A percentile compares a stretch with the other conserved stretches of the same genome.
Conservation (phyloP, 2,113 vertebrate species). For the Hyla sarda region DNA sequence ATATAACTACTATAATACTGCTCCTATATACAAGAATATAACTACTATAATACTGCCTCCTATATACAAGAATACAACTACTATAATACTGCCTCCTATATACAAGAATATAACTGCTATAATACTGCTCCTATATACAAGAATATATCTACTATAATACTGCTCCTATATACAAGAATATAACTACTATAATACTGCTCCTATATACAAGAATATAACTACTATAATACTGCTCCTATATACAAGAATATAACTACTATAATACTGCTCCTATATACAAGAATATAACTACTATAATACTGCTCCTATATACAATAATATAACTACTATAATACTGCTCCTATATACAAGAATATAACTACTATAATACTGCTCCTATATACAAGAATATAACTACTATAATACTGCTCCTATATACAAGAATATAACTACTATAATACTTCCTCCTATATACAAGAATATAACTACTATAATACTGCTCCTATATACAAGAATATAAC, state of each 20-base stretch:
- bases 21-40: too few relatives aligned
- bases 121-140: too few relatives aligned
- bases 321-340: not conserved
- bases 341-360: not conserved
- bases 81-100: too few relatives aligned
- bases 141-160: too few relatives aligned
- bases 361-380: not conserved
- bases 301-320: not conserved
- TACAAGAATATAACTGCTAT: not conserved
- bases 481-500: too few relatives aligned
- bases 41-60: too few relatives aligned
- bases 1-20: too few relatives aligned
- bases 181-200: too few relatives aligned
- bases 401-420: not conserved
- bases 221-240: not conserved
- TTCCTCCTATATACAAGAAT: not conserved
- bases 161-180: too few relatives aligned
- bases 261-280: not conserved
- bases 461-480: not conserved
- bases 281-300: constrained; percentile 13
- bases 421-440: constrained; percentile 13
- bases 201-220: too few relatives aligned
- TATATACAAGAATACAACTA: too few relatives aligned
- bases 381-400: not conserved
- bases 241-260: constrained; percentile 5